phyloP scores from a whole-genome alignment of 92 coral and sea anemone species.

The Epizoanthus scotinus region DNA sequence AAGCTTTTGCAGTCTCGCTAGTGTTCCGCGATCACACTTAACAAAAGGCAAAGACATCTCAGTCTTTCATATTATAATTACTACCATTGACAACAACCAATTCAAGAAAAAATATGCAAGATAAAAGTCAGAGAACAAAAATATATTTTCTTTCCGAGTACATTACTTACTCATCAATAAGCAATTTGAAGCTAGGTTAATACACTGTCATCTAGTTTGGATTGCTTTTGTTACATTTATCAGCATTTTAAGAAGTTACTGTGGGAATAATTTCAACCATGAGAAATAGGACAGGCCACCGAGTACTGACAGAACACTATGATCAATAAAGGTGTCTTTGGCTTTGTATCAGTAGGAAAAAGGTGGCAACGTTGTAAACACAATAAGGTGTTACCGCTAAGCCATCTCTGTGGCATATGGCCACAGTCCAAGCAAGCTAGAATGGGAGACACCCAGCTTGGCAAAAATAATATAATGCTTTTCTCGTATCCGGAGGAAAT shows the following conservation, averaged over 20 bases:
- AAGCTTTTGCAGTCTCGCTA: conserved; percentile 41
- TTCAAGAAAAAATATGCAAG: not conserved
- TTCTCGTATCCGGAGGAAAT: conserved; percentile 24
- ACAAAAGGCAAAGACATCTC: conserved; percentile 16
- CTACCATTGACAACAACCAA: not conserved
- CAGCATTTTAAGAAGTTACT: not conserved
- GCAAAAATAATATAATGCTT: not conserved
- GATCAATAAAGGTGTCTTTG: not conserved
- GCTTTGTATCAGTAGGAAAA: not conserved
- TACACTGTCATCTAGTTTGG: too few relatives aligned
- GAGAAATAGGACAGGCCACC: not conserved
- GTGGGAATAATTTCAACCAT: conserved; percentile 10
- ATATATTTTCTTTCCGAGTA: not conserved
- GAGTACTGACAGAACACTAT: conserved; percentile 12
- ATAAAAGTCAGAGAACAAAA: not conserved
- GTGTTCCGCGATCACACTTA: not conserved
- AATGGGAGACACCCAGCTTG: not conserved
- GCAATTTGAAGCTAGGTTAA: too few relatives aligned
- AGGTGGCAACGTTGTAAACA: conserved; percentile 10
- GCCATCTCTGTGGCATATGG: not conserved
- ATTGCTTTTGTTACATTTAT: not conserved
- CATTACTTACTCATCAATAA: too few relatives aligned
- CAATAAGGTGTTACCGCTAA: conserved; percentile 14
- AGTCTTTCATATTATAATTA: not conserved
- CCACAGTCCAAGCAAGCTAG: not conserved